Evolutionary conservation across 2,797 vertebrate genomes (phyloP), one percentile per base, ranked within the genome.

Genomic region (Cirrhinus molitorella): DNA sequence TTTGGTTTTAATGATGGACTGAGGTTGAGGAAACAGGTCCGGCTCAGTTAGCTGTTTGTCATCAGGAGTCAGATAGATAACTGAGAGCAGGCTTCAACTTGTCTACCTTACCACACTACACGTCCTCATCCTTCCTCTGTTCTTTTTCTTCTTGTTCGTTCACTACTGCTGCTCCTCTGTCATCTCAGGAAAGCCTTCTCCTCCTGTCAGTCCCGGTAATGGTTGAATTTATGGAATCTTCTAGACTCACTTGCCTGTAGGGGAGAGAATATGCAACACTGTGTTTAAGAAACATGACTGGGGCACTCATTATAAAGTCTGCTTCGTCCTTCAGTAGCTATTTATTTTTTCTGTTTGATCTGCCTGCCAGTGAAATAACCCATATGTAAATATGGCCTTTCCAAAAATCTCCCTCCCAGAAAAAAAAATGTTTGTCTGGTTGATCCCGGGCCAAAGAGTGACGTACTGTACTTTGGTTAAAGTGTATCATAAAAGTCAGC

Each of bases 21-120:
- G 87, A 92, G 31, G 76, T 85, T 88, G 88, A 93, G 93, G 93
- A 94, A 94, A 93, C 93, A 82, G 94, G 92, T 91, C 90, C 88
- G 65, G 83, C 80, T 82, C 10, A 8, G 53, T 84, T 55, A 80
- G 85, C 23, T 43, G 79, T 87, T 90, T 88, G 45, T 90, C 74
- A 75, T 40, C 7, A 16, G 34, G 16, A 37, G 75, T 85, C 83
- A 76, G 76, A 70, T 72, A 74, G 61, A 83, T 83, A 77, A 63
- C 63, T 55, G 65, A 63, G 78, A 45, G 76, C 86, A 84, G 72
- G 85, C 63, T 81, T 57, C 40, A 85, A 81, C 86, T 85, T 61
- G 80, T 71, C 80, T 81, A 71, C 57, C 21, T 51, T 49, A 66
- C 47, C 80, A 83, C 84, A 74, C 67, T 61, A 76, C 66, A 43